Conservation (phyloP, 1,140 invertebrate species). For the Listronotus bonariensis region DNA sequence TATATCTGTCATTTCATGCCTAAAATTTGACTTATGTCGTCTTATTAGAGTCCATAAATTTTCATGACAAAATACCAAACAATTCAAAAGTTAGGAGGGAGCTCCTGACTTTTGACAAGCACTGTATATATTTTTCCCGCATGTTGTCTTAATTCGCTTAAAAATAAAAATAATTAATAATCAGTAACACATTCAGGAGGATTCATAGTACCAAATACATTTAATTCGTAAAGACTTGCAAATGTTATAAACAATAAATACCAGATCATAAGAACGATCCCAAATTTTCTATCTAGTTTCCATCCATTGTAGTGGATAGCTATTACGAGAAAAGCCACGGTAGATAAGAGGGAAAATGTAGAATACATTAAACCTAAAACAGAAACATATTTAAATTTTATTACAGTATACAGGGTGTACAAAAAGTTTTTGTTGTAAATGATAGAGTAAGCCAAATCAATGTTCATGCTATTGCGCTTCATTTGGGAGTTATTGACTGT, state of each 20-base stretch:
- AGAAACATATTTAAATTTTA: neutral
- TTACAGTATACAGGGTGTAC: neutral
- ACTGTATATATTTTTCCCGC: too few species aligned
- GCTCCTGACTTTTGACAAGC: too few species aligned
- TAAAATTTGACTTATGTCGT: too few species aligned
- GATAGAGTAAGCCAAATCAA: too few species aligned
- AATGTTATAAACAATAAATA: slow-evolving; percentile 91
- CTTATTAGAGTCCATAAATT: too few species aligned
- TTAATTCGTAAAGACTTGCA: slow-evolving; percentile 90
- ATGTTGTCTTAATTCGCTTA: too few species aligned
- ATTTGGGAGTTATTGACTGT: too few species aligned
- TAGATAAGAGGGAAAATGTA: slow-evolving; percentile 89
- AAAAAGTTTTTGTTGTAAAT: too few species aligned
- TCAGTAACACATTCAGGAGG: slow-evolving; percentile 78
- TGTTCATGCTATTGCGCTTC: too few species aligned
- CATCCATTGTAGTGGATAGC: slow-evolving; percentile 91
- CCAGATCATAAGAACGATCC: slow-evolving; percentile 87
- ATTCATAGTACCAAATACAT: slow-evolving; percentile 89
- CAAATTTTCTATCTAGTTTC: slow-evolving; percentile 88
- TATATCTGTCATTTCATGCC: too few species aligned
- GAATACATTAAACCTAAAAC: slow-evolving; percentile 83
- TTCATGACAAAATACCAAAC: too few species aligned
- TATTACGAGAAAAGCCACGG: slow-evolving; percentile 86
- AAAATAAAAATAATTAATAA: slow-evolving; percentile 62
- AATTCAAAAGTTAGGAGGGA: too few species aligned